A percentile compares a stretch with the other conserved stretches of the same genome.
phyloP scores from a whole-genome alignment of 2,113 vertebrate genomes.

The Salvelinus namaycush region DNA sequence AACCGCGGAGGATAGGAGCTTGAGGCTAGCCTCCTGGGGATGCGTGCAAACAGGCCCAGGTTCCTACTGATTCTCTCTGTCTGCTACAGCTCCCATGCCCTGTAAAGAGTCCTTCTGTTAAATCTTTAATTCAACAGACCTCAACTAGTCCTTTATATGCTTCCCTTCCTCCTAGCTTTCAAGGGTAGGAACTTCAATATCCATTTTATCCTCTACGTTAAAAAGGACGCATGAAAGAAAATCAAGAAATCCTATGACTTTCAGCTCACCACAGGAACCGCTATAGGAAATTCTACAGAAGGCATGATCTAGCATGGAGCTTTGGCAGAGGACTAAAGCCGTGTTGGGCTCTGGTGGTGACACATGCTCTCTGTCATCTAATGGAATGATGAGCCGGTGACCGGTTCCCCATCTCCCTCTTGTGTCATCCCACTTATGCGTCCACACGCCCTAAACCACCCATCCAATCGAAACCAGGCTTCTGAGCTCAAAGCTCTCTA shows the following conservation, averaged over 20 bases:
- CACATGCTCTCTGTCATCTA: constrained; percentile 37
- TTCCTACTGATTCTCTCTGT: constrained; percentile 29
- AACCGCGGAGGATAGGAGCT: constrained; percentile 23
- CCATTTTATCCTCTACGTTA: too few relatives aligned
- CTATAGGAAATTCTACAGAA: constrained; percentile 8
- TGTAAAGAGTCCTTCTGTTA: neutral
- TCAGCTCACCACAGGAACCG: constrained; percentile 30
- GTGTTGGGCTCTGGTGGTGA: constrained; percentile 16
- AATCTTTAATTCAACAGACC: constrained; percentile 47
- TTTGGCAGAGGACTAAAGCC: constrained; percentile 21
- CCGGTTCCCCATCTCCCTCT: constrained; percentile 6
- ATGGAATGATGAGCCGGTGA: constrained; percentile 37
- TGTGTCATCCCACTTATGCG: constrained; percentile 21
- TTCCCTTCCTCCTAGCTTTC: constrained; percentile 26
- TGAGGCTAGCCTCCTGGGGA: constrained; percentile 25
- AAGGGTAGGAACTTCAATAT: constrained; percentile 16
- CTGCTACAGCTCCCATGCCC: constrained; percentile 4
- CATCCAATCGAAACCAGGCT: constrained; percentile 36
- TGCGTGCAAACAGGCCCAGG: constrained; percentile 3
- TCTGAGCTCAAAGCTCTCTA: constrained; percentile 43
- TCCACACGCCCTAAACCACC: constrained; percentile 45
- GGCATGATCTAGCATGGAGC: constrained; percentile 23
- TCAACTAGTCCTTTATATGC: constrained; percentile 37
- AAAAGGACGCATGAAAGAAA: constrained; percentile 37
- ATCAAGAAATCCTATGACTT: constrained; percentile 43